Evolutionary conservation across 2,113 vertebrate species (phyloP), one percentile per base, ranked within the genome.

Genomic region (Pomatostomus ruficeps): DNA sequence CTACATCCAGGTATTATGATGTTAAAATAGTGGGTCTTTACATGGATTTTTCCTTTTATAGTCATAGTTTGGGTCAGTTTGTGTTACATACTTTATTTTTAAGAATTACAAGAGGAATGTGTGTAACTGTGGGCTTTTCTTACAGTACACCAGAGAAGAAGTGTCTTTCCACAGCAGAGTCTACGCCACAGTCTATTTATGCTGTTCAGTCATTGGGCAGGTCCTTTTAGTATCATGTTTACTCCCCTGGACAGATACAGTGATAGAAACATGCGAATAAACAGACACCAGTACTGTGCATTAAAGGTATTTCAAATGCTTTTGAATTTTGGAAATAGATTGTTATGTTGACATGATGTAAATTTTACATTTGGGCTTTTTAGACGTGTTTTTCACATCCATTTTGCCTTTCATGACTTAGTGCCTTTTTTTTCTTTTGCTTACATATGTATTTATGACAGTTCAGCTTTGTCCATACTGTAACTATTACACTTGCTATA

Each of bases 151-250:
- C 99, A 99, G 98, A 98, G 99, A 94, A 99, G 99, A 97, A 99
- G 98, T 92, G 99, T 99, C 96, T 99, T 99, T 92, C 99, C 99
- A 10, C 99, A 99, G 85, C 99, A 99, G 97, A 99, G 99, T 70
- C 98, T 99, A 51, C 99, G 99, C 93, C 99, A 99, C 97, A 99
- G 99, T 92, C 98, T 99, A 5, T 99, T 99, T 95, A 99, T 99
- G 99, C 97, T 99, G 96, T 99, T 99, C 98, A 99, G 99, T 97
- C 99, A 99, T 94, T 99, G 99, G 99, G 99, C 99, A 9, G 99
- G 99, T 23, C 99, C 99, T 91, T 99, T 99, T 78, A 99, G 99
- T 98, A 99, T 99, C 97, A 99, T 99, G 99, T 99, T 99, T 98
- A 99, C 99, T 16, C 99, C 99, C 8, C 96, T 99, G 93, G 99